phyloP scores from a whole-genome alignment of 2,113 vertebrate genomes.

The Chlamydotis undulata region DNA sequence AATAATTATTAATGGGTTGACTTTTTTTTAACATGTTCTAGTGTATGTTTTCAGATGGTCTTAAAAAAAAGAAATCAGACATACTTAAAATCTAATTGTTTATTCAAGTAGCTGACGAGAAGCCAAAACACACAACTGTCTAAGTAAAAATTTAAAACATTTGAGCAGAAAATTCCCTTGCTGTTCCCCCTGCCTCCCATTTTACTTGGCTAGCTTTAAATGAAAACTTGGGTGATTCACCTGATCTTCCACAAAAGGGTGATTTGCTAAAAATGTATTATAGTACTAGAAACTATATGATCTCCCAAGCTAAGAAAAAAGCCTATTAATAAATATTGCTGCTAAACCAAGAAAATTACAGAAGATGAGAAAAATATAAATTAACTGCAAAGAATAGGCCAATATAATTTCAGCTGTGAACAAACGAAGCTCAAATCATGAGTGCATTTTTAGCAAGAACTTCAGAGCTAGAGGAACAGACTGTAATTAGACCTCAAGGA shows the following conservation, averaged over 20 bases:
- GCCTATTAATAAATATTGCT: neutral
- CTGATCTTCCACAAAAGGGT: neutral
- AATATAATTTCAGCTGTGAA: neutral
- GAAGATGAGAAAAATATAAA: neutral
- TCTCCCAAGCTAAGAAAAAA: neutral
- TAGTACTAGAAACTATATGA: neutral
- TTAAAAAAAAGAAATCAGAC: neutral
- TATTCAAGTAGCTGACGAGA: neutral
- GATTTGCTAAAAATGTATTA: neutral
- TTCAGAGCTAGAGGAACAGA: constrained; percentile 23
- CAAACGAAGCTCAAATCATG: neutral
- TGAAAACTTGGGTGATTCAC: neutral
- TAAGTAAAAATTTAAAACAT: neutral
- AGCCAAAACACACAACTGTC: neutral
- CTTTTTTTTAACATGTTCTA: neutral
- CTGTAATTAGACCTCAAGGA: constrained; percentile 63
- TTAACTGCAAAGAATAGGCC: neutral
- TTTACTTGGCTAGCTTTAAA: constrained; percentile 5
- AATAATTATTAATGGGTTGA: neutral
- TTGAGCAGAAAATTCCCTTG: neutral
- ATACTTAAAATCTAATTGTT: neutral
- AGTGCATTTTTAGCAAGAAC: constrained; percentile 56
- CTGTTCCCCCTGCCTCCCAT: neutral
- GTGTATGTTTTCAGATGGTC: neutral
- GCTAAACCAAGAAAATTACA: neutral